Base-by-base conservation (phyloP, 2,888 invertebrate genomes). In the Tineola bisselliella region DNA sequence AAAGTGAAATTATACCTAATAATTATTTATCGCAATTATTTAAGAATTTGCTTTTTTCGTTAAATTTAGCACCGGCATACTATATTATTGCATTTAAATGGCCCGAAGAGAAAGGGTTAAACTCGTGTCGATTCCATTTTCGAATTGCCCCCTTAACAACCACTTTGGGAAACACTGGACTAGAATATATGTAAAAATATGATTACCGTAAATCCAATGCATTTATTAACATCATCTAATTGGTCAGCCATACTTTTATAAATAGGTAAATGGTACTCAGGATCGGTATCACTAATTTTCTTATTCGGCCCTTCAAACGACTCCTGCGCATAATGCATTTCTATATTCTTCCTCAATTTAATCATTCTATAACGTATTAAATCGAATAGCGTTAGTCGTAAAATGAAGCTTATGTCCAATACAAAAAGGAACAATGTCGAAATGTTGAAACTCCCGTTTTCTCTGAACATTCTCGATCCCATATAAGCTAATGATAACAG, bases 161-260 rank as follows among this genome's bases (percentile, higher is more conserved):
- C n/a, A n/a, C n/a, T n/a, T n/a, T n/a, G n/a, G n/a, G n/a, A n/a
- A n/a, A n/a, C n/a, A n/a, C n/a, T n/a, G n/a, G n/a, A n/a, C n/a
- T n/a, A n/a, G n/a, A n/a, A n/a, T n/a, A n/a, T n/a, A n/a, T n/a
- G n/a, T n/a, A n/a, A n/a, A n/a, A n/a, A n/a, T n/a, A n/a, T n/a
- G 2, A n/a, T 54, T 54, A 54, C 54, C 54, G 17, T 25, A 25
- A 54, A 54, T 25, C 54, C 54, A 54, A 54, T 25, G 25, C 54
- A 25, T 18, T 54, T 54, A 54, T 54, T 54, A 19, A 54, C 12
- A 25, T 54, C 54, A 54, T 54, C 54, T 25, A 54, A 25, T 25
- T 54, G 54, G 18, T 54, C 54, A 19, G 54, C 54, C 19, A 54
- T 25, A 54, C 19, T 25, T 54, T 54, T 54, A 25, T 54, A 54